Conservation (phyloP, 2,113 vertebrate genomes). For the Eurypyga helias region DNA sequence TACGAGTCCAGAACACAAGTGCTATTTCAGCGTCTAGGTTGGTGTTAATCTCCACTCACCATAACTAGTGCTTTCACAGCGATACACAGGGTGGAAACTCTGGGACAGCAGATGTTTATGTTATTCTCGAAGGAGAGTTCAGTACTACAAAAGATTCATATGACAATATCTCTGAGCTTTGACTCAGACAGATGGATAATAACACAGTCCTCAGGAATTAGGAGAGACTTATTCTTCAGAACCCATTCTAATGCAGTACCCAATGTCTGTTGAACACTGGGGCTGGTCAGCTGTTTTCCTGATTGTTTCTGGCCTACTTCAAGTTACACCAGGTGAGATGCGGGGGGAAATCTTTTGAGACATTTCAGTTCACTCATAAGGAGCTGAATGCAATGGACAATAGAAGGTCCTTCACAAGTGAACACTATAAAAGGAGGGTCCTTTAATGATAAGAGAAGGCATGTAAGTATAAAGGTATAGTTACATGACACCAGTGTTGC, state of each 20-base stretch:
- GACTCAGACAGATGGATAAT: background rate
- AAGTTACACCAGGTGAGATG: background rate
- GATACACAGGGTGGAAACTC: background rate
- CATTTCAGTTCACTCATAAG: background rate
- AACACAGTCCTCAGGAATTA: background rate
- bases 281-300: background rate
- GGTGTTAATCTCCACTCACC: background rate
- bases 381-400: background rate
- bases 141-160: background rate
- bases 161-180: background rate
- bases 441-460: background rate
- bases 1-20: background rate
- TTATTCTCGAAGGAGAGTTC: background rate
- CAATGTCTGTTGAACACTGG: background rate
- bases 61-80: background rate
- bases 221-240: background rate
- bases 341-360: background rate
- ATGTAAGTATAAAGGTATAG: background rate
- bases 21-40: background rate
- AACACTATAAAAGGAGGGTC: background rate
- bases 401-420: background rate
- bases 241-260: background rate
- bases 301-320: background rate
- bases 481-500: background rate
- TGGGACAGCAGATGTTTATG: background rate